These are phyloP conservation scores for Seira musarum DNA, from an alignment of 2,888 invertebrate genomes.

Conservation along the genomic window DNA sequence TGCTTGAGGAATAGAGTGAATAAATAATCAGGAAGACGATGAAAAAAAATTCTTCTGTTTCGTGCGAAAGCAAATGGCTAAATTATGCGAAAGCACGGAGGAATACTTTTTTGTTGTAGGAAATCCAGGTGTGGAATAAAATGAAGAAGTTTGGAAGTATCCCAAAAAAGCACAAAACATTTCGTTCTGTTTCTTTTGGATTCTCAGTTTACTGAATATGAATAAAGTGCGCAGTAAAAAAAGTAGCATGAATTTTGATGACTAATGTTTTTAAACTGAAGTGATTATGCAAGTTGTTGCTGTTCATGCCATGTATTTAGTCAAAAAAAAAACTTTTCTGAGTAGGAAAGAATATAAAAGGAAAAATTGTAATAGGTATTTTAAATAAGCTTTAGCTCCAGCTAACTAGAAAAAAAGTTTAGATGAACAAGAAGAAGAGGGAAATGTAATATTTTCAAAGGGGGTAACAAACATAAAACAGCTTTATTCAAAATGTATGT, in stretches of 20 bases:
- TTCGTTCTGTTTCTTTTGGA: no score
- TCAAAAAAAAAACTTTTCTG: no score
- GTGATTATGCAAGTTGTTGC: constrained; percentile 50
- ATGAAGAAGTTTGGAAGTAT: constrained; percentile 46
- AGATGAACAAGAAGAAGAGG: no score
- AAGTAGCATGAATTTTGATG: constrained; percentile 55
- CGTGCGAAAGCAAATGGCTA: constrained; percentile 27
- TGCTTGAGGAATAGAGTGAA: constrained; percentile 16
- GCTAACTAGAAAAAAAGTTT: no score
- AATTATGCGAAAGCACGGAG: constrained; percentile 33
- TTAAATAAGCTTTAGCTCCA: no score
- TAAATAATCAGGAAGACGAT: not conserved
- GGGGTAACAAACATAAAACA: no score
- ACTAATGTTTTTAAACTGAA: constrained; percentile 57
- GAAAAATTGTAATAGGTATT: no score
- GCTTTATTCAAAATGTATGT: constrained; percentile 45
- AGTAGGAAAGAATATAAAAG: no score
- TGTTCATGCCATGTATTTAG: no score
- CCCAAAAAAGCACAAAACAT: constrained; percentile 29
- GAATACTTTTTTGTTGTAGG: not conserved
- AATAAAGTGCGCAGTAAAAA: constrained; percentile 25
- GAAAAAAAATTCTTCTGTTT: constrained; percentile 21
- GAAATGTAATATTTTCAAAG: no score
- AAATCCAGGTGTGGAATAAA: constrained; percentile 53
- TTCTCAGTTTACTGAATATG: no score